Evolutionary conservation across 2,797 vertebrate genomes (phyloP), one percentile per base, ranked within the genome.

Genomic region (Furcifer pardalis): DNA sequence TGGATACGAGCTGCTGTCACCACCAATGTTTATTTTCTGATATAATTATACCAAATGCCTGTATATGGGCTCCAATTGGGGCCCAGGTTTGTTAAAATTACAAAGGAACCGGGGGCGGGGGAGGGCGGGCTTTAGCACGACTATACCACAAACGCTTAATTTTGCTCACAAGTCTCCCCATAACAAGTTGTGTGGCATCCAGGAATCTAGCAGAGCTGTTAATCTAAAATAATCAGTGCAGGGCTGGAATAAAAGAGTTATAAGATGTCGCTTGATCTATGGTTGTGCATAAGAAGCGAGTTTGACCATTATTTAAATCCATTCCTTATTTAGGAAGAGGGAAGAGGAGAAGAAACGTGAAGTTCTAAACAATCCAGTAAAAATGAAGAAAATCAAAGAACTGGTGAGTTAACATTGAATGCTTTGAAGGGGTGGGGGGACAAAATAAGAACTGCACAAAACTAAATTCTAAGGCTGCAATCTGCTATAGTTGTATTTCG

Each of bases 371-470:
- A 99, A 99, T 82, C 98, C 98, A 21, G 98, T 99, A 63, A 99
- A 99, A 95, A 99, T 99, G 98, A 99, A 97, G 95, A 99, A 97
- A 94, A 99, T 99, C 90, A 98, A 98, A 94, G 97, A 97, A 89
- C 91, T 99, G 97, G 98, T 98, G 94, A 92, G 95, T 68, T 91
- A 19, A 13, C 30, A 12, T 1, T 44, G 90, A n/a, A 9, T 35
- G 19, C 2, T 79, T 5, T 42, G 44, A 49, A 46, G 68, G 59
- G 5, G 15, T 17, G 60, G 68, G 59, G 5, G 15, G 25, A 35
- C 59, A 80, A 44, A 49, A 40, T 27, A 27, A 35, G 42, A 80
- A 23, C 21, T 19, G 19, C 8, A 42, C 59, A 7, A 40, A 44
- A 72, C 42, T 78, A 52, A 78, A 71, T 30, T 71, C 7, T 40